Evolutionary conservation across 2,797 vertebrate species (phyloP), one percentile per base, ranked within the genome.

Genomic region (Hipposideros larvatus): DNA sequence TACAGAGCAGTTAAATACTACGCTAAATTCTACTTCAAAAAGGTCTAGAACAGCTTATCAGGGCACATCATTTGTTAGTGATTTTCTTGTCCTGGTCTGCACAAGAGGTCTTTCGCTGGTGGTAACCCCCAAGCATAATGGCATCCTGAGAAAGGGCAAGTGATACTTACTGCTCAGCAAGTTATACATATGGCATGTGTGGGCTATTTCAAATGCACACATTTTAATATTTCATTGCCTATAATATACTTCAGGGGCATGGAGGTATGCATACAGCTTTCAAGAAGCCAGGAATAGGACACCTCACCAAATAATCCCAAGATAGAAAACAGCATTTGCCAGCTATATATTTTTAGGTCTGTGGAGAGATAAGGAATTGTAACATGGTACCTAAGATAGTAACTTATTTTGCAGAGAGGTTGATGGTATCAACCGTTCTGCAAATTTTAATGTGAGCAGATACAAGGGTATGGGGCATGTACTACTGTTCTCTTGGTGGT

Each of bases 341-440:
- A 51, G 41, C 55, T 87, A 13, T 46, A 6, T 85, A 24, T 53
- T 46, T 92, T 77, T 63, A 65, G 63, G 73, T 92, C 83, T 91
- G 6, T 28, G 16, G 66, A 78, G 66, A 74, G 57, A 65, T 31
- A 78, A 96, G 37, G 26, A 68, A 90, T 88, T 93, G 11, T 88
- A 66, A 93, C 26, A 46, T 0, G 8, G 41, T 41, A 48, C 24
- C 63, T 68, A 87, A 91, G 63, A 77, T 46, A 90, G 65, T 55
- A 95, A 87, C 46, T 79, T 88, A 10, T 83, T 93, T 93, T 90
- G 59, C 41, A 93, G 87, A 94, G 28, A 48, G 9, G 48, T 83
- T 87, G 59, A 28, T n/a, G 57, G 4, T 57, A 37, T 84, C 91
- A 70, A 51, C 19, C 63, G 74, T 94, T 93, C 46, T 46, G 92